Conservation (phyloP, 2,113 vertebrate genomes). For the Gallinago undulata region DNA sequence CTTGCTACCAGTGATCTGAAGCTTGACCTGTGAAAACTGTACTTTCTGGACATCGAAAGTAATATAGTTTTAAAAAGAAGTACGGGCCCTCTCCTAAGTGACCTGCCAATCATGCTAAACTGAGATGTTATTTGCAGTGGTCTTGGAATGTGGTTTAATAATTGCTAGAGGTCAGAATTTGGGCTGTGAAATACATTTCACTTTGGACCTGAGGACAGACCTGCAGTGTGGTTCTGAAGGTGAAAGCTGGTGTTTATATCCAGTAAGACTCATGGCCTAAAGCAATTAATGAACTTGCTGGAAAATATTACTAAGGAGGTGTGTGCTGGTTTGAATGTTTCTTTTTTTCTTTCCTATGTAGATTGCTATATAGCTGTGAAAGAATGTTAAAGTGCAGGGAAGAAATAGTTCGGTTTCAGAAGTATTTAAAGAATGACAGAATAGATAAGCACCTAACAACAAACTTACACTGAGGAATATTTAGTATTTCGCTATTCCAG, state of each 20-base stretch:
- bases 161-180: conserved; percentile 4
- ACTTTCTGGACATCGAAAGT: conserved; percentile 6
- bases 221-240: background rate
- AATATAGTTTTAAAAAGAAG: conserved; percentile 14
- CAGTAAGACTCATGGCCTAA: background rate
- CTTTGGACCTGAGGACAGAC: background rate
- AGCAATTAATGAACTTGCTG: background rate
- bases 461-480: background rate
- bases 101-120: conserved; percentile 47
- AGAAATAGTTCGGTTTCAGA: background rate
- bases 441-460: conserved; percentile 21
- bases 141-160: conserved; percentile 43
- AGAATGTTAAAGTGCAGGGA: background rate
- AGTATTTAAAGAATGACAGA: conserved; percentile 3
- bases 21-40: conserved; percentile 42
- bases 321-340: background rate
- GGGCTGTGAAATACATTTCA: conserved; percentile 15
- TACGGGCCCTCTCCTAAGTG: background rate
- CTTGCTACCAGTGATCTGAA: conserved; percentile 16
- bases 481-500: background rate
- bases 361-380: background rate
- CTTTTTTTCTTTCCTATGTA: background rate
- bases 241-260: conserved; percentile 12
- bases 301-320: background rate
- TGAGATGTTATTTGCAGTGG: conserved; percentile 30